Evolutionary conservation across 2,888 invertebrate genomes (phyloP).

Genomic region (Bombylius discolor): DNA sequence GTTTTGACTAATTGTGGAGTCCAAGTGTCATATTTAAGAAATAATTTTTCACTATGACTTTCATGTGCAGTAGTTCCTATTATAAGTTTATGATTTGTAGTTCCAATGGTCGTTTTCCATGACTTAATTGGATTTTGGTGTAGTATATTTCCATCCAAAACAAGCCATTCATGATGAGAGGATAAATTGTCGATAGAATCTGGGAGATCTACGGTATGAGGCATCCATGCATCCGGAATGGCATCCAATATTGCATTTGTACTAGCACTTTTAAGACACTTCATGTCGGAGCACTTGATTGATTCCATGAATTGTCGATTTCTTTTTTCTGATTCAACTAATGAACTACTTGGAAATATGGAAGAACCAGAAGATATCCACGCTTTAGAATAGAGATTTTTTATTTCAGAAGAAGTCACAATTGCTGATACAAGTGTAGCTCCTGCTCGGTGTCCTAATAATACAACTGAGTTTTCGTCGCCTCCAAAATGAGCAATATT

Average conservation of each 20-base stretch:
- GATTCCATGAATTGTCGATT: constrained; percentile 48
- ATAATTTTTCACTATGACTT: constrained; percentile 48
- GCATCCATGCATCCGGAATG: constrained; percentile 60
- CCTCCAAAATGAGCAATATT: constrained; percentile 80
- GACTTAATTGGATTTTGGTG: constrained; percentile 51
- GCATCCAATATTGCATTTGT: constrained; percentile 49
- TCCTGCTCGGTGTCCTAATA: constrained; percentile 76
- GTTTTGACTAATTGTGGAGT: constrained; percentile 50
- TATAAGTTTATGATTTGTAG: constrained; percentile 42
- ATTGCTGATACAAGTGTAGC: constrained; percentile 71
- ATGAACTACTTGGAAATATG: constrained; percentile 52
- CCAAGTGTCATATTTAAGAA: constrained; percentile 50
- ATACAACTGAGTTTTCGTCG: constrained; percentile 59
- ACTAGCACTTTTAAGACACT: constrained; percentile 44
- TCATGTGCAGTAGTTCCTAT: constrained; percentile 65
- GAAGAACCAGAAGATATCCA: constrained; percentile 72
- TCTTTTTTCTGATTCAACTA: constrained; percentile 46
- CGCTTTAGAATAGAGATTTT: constrained; percentile 56
- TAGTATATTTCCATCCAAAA: constrained; percentile 57
- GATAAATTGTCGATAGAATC: constrained; percentile 41
- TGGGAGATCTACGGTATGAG: constrained; percentile 44
- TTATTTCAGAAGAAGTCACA: constrained; percentile 43
- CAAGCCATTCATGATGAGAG: constrained; percentile 58
- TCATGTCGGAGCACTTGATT: constrained; percentile 43
- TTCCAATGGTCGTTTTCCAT: constrained; percentile 42